A percentile compares a stretch with the other conserved stretches of the same genome.
phyloP scores from a whole-genome alignment of 2,797 vertebrate species.

The Petrocephalus schoutedeni region DNA sequence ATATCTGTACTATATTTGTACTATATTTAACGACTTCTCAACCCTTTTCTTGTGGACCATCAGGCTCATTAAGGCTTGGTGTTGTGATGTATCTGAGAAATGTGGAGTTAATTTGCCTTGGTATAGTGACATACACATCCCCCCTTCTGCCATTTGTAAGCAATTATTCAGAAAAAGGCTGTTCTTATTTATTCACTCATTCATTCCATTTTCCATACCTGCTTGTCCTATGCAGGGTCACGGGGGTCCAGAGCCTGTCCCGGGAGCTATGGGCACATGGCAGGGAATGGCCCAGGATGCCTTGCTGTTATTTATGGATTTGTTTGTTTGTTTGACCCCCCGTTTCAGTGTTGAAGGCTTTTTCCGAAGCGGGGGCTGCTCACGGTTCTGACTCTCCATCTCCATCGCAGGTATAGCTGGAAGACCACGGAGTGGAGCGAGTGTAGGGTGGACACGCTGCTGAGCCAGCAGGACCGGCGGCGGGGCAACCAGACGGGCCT shows the following conservation, averaged over 20 bases:
- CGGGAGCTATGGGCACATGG: background rate
- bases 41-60: background rate
- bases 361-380: background rate
- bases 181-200: background rate
- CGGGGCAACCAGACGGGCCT: constrained; percentile 84
- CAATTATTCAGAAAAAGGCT: background rate
- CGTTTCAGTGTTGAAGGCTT: background rate
- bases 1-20: background rate
- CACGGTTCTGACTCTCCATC: background rate
- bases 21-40: background rate
- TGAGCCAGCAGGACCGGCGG: constrained; percentile 91
- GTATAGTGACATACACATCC: background rate
- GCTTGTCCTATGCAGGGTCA: background rate
- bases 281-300: no score
- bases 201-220: background rate
- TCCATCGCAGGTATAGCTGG: constrained; percentile 77
- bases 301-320: background rate
- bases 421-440: constrained; percentile 85
- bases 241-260: background rate
- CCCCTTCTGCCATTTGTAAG: background rate
- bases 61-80: background rate
- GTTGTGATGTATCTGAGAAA: background rate
- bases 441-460: constrained; percentile 81
- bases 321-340: background rate
- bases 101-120: background rate